Evolutionary conservation across 2,113 vertebrate species (phyloP).

Genomic region (Muntiacus muntjak): DNA sequence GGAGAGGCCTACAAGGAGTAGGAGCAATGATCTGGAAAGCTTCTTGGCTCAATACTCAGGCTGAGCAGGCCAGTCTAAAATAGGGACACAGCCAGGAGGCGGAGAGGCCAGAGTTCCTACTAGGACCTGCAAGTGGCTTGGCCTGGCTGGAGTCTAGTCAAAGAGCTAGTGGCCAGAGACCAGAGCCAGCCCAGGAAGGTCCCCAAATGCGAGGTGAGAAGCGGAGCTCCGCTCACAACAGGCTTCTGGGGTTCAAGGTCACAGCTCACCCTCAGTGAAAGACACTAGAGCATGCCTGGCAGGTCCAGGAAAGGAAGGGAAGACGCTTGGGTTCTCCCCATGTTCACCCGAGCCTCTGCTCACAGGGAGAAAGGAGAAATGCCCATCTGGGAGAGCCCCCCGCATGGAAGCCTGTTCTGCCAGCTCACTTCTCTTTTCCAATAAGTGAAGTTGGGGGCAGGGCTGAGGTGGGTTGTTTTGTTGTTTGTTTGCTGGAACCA

Average conservation of each 20-base stretch:
- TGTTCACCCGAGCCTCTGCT: background rate
- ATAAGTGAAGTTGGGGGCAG: background rate
- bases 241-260: background rate
- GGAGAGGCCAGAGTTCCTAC: background rate
- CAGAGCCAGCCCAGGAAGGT: background rate
- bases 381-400: background rate
- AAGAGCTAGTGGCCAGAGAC: background rate
- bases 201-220: background rate
- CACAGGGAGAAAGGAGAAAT: background rate
- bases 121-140: background rate
- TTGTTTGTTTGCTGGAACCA: conserved; percentile 30
- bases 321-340: background rate
- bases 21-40: background rate
- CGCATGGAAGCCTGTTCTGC: background rate
- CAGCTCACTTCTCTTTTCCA: background rate
- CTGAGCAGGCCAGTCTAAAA: background rate
- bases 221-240: background rate
- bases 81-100: background rate
- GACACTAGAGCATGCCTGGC: background rate
- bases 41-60: background rate
- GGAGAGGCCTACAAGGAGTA: background rate
- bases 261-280: background rate
- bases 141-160: background rate
- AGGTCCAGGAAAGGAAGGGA: background rate
- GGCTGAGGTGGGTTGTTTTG: conserved; percentile 7